These are phyloP conservation scores for Sarcoramphus papa DNA, from an alignment of 2,797 vertebrate genomes.

Conservation along the genomic window DNA sequence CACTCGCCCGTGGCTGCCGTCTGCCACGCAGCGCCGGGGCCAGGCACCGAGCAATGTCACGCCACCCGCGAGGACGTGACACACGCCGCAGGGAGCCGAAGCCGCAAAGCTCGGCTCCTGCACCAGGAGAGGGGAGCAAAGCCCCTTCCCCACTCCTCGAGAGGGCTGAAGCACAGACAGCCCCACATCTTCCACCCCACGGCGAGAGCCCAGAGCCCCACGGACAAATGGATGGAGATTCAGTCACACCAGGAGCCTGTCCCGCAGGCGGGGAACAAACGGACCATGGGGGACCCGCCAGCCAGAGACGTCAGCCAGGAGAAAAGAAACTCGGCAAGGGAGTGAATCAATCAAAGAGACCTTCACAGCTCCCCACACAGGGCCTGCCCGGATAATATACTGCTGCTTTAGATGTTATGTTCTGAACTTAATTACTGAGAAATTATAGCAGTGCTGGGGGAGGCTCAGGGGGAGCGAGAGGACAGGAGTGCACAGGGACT, in stretches of 20 bases:
- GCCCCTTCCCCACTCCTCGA: not conserved
- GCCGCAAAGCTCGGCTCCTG: not conserved
- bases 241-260: not conserved
- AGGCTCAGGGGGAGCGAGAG: slow-evolving; percentile 50
- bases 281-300: not conserved
- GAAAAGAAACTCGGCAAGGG: slow-evolving; percentile 57
- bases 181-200: not conserved
- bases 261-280: not conserved
- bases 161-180: not conserved
- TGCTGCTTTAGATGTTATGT: slow-evolving; percentile 70
- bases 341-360: slow-evolving; percentile 74
- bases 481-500: slow-evolving; percentile 35
- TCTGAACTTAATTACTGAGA: slow-evolving; percentile 73
- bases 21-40: not conserved
- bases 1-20: not conserved
- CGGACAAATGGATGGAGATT: not conserved
- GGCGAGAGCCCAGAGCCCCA: not conserved
- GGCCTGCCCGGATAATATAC: slow-evolving; percentile 69
- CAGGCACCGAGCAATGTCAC: slow-evolving; percentile 35
- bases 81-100: not conserved
- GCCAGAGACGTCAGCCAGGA: slow-evolving; percentile 32
- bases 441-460: slow-evolving; percentile 67
- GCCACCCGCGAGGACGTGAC: not conserved
- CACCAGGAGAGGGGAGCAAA: not conserved
- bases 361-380: slow-evolving; percentile 67